Evolutionary conservation across 2,113 vertebrate genomes (phyloP).

Genomic region (Syrrhaptes paradoxus): DNA sequence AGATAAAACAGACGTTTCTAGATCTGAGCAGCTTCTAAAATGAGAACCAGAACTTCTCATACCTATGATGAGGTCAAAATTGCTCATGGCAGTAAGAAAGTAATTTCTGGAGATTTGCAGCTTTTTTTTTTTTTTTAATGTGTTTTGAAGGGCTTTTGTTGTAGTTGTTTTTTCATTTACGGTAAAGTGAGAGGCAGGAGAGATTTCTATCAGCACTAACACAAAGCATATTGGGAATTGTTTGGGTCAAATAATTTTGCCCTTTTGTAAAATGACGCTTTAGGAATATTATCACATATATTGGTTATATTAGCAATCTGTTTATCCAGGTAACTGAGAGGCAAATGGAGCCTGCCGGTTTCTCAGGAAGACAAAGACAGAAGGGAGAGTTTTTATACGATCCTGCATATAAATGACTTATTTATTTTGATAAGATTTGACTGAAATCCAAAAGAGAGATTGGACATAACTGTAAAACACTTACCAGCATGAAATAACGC

Average conservation of each 20-base stretch:
- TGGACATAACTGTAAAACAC: neutral
- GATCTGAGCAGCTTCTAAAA: neutral
- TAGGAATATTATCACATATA: constrained; percentile 46
- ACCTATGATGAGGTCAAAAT: constrained; percentile 1
- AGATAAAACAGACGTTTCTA: neutral
- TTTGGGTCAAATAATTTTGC: constrained; percentile 34
- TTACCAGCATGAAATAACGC: neutral
- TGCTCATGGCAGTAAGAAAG: neutral
- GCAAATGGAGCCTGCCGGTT: neutral
- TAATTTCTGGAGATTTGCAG: neutral
- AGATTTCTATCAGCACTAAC: constrained; percentile 8
- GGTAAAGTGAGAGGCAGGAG: neutral
- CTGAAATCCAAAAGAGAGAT: constrained; percentile 28
- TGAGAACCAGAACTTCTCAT: neutral
- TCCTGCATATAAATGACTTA: constrained; percentile 63
- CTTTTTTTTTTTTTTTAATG: neutral
- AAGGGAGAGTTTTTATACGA: neutral
- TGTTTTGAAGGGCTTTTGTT: neutral
- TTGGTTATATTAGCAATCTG: constrained; percentile 41
- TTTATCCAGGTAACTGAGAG: constrained; percentile 35
- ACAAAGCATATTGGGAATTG: neutral
- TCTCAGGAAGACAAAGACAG: constrained; percentile 42
- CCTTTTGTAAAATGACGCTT: neutral
- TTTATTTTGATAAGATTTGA: constrained; percentile 52
- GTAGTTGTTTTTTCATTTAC: constrained; percentile 12